Conservation (phyloP, 2,113 vertebrate species). For the Salminus brasiliensis region DNA sequence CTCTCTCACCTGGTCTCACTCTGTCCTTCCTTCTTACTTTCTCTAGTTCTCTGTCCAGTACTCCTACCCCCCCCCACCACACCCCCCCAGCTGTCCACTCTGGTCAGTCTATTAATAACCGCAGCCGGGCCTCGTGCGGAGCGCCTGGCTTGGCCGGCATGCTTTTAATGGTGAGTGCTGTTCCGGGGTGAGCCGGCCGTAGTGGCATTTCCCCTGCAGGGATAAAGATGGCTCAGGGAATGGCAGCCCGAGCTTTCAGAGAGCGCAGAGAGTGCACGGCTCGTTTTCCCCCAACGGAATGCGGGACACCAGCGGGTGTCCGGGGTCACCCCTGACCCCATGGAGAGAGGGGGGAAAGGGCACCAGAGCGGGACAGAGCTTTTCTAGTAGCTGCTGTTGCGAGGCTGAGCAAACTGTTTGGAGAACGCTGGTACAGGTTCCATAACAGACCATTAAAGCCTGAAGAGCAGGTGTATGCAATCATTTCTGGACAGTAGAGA, state of each 20-base stretch:
- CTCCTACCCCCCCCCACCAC: not conserved
- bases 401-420: too few relatives aligned
- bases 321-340: not conserved
- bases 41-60: not conserved
- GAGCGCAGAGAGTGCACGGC: not conserved
- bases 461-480: too few relatives aligned
- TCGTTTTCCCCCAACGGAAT: not conserved
- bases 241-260: not conserved
- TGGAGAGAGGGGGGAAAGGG: constrained; percentile 15
- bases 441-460: too few relatives aligned
- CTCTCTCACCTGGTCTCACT: not conserved
- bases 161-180: not conserved
- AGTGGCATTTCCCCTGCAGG: not conserved
- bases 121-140: not conserved
- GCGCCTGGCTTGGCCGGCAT: not conserved
- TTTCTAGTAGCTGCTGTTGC: not conserved
- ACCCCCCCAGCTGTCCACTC: not conserved
- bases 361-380: not conserved
- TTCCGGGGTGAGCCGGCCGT: not conserved
- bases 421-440: too few relatives aligned
- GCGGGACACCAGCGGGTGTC: not conserved
- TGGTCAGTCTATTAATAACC: not conserved
- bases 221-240: not conserved
- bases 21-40: not conserved
- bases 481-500: too few relatives aligned